phyloP scores from a whole-genome alignment of 2,113 vertebrate genomes.

The Grus americana region DNA sequence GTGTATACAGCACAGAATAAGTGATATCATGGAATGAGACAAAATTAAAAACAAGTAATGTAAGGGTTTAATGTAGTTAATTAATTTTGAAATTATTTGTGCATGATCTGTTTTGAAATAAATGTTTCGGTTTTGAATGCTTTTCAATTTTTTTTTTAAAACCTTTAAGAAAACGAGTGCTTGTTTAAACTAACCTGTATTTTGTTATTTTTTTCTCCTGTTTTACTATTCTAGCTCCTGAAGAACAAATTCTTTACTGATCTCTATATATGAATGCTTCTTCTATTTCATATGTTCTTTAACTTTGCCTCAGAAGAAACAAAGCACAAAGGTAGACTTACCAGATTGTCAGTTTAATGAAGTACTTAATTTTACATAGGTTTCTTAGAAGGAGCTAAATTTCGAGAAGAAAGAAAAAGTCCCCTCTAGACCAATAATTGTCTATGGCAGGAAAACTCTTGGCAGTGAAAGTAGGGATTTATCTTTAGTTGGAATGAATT shows the following conservation, averaged over 20 bases:
- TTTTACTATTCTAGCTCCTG: not conserved
- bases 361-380: constrained; percentile 46
- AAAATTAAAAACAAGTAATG: not conserved
- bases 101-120: not conserved
- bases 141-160: not conserved
- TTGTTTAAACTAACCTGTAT: not conserved
- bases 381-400: constrained; percentile 58
- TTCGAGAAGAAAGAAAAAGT: constrained; percentile 50
- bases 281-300: not conserved
- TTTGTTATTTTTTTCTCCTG: fast-evolving
- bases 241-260: not conserved
- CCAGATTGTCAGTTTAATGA: constrained; percentile 56
- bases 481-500: constrained; percentile 62
- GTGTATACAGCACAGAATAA: not conserved
- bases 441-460: constrained; percentile 57
- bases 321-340: constrained; percentile 40
- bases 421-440: constrained; percentile 57
- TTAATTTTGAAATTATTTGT: not conserved
- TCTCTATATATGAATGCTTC: not conserved
- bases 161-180: fast-evolving
- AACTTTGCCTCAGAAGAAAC: constrained; percentile 11
- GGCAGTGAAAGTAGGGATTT: constrained; percentile 55
- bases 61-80: not conserved
- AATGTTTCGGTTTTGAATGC: not conserved
- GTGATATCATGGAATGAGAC: not conserved